These are phyloP conservation scores for Poeciliopsis retropinna DNA, from an alignment of 2,113 vertebrate species.

Conservation along the genomic window DNA sequence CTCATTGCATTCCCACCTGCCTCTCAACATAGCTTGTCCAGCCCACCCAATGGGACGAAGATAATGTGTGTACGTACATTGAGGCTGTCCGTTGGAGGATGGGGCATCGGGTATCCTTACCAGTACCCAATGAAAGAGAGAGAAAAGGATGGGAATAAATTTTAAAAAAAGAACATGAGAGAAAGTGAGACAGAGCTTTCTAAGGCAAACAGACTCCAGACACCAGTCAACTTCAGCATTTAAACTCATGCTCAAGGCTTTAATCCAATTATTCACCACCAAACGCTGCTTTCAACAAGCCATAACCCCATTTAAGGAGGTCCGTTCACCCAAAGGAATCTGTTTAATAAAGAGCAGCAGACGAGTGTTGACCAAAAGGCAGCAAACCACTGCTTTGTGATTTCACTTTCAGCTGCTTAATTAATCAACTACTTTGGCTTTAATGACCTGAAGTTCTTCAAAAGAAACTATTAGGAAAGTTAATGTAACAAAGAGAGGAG, in stretches of 20 bases:
- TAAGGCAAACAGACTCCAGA: slow-evolving; percentile 75
- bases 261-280: slow-evolving; percentile 75
- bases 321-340: slow-evolving; percentile 64
- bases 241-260: slow-evolving; percentile 61
- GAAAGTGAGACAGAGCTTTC: slow-evolving; percentile 28
- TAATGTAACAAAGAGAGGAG: slow-evolving; percentile 7
- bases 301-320: slow-evolving; percentile 70
- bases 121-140: slow-evolving; percentile 62
- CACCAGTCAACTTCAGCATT: slow-evolving; percentile 66
- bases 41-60: slow-evolving; percentile 24
- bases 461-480: slow-evolving; percentile 54
- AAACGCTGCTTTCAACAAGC: slow-evolving; percentile 65
- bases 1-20: slow-evolving; percentile 8
- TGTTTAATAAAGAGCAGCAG: slow-evolving; percentile 71
- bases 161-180: slow-evolving; percentile 53
- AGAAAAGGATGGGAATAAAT: slow-evolving; percentile 19
- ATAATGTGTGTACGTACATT: slow-evolving; percentile 37
- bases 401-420: slow-evolving; percentile 55
- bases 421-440: slow-evolving; percentile 59
- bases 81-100: slow-evolving; percentile 35
- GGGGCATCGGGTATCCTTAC: slow-evolving; percentile 61
- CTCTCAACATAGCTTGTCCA: slow-evolving; percentile 8
- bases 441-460: slow-evolving; percentile 50
- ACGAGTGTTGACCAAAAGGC: slow-evolving; percentile 61
- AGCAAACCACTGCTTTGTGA: slow-evolving; percentile 58